Evolutionary conservation across 1,140 invertebrate genomes (phyloP).

Genomic region (Varroa destructor): DNA sequence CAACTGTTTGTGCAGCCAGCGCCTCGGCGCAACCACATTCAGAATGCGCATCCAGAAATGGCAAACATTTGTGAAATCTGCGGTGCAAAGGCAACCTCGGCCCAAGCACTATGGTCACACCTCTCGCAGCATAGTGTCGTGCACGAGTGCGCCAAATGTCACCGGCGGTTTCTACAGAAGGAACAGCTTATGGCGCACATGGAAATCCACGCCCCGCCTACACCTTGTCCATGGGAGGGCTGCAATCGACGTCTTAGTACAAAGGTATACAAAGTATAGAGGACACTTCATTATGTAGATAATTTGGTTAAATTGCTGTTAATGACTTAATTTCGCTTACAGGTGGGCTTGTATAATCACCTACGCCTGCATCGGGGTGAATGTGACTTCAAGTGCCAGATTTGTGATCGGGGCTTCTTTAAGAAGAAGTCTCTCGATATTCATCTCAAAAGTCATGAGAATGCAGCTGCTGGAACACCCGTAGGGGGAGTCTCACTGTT

Average conservation of each 20-base stretch:
- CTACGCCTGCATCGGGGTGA: constrained; percentile 36
- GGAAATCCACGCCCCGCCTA: constrained; percentile 36
- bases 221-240: constrained; percentile 36
- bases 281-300: too few species aligned
- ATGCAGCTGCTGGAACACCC: constrained; percentile 26
- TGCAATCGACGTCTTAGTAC: constrained; percentile 36
- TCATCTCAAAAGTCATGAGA: constrained; percentile 35
- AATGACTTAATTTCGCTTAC: not conserved
- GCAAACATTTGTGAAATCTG: constrained; percentile 35
- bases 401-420: constrained; percentile 34
- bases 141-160: constrained; percentile 37
- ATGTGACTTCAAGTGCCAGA: constrained; percentile 35
- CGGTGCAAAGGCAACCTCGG: constrained; percentile 29
- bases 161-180: constrained; percentile 36
- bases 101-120: constrained; percentile 35
- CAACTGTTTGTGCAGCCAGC: constrained; percentile 37
- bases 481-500: constrained; percentile 28
- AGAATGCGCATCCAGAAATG: constrained; percentile 36
- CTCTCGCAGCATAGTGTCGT: constrained; percentile 36
- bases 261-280: constrained; percentile 25
- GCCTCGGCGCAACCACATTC: constrained; percentile 36
- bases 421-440: constrained; percentile 34
- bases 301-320: too few species aligned
- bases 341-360: constrained; percentile 36
- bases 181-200: constrained; percentile 37